phyloP scores from a whole-genome alignment of 2,113 vertebrate species.

The Dasypus novemcinctus region DNA sequence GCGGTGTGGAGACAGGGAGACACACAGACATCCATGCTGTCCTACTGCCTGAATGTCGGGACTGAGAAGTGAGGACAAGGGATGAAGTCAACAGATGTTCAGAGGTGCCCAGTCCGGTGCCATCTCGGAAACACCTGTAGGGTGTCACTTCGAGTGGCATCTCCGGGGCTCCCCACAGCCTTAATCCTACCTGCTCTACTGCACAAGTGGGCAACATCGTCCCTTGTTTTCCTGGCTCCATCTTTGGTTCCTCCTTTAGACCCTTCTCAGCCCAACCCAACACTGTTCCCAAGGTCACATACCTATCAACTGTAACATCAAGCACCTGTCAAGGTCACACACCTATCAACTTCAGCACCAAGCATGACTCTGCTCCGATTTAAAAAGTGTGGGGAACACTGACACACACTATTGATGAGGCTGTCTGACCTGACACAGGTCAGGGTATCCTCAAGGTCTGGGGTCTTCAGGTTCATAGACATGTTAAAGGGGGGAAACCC shows the following conservation, averaged over 20 bases:
- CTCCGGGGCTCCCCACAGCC: not conserved
- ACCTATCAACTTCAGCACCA: too few species aligned
- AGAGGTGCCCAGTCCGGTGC: not conserved
- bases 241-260: not conserved
- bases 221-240: not conserved
- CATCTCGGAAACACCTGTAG: not conserved
- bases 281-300: not conserved
- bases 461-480: not conserved
- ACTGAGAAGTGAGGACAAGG: not conserved
- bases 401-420: rapidly evolving
- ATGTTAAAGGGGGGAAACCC: not conserved
- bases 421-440: not conserved
- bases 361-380: not conserved
- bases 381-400: not conserved
- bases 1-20: not conserved
- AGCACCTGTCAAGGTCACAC: not conserved
- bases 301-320: too few species aligned
- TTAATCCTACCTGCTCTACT: rapidly evolving
- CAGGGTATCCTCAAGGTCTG: not conserved
- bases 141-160: not conserved
- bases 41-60: rapidly evolving
- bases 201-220: not conserved
- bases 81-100: not conserved
- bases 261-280: not conserved
- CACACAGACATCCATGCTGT: rapidly evolving